Conservation (phyloP, 1,140 invertebrate species). For the Drosophila fuyamai region DNA sequence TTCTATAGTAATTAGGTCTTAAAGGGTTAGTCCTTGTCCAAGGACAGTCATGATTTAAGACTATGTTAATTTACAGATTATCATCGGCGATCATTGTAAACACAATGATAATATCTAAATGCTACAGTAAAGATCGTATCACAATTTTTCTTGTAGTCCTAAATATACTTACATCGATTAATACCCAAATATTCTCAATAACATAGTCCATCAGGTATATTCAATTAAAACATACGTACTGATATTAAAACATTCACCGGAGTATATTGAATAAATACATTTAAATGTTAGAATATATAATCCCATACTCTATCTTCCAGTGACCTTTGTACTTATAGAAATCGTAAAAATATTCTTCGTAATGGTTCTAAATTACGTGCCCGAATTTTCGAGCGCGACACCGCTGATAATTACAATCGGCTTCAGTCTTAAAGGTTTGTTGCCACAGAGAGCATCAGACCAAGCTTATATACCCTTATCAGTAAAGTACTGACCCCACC, state of each 20-base stretch:
- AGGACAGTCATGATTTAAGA: background rate
- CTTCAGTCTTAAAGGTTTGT: slow-evolving; percentile 2
- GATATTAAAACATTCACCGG: too few relatives aligned
- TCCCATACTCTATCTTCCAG: background rate
- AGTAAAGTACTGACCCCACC: background rate
- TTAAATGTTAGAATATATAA: background rate
- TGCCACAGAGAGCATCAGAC: background rate
- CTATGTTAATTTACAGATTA: too few relatives aligned
- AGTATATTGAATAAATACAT: too few relatives aligned
- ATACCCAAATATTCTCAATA: too few relatives aligned
- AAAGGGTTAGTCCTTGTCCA: background rate
- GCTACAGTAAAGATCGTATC: too few relatives aligned
- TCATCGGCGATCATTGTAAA: too few relatives aligned
- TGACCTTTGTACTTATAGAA: background rate
- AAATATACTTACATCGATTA: too few relatives aligned
- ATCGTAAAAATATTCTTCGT: background rate
- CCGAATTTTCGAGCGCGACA: background rate
- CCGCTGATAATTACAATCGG: slow-evolving; percentile 6
- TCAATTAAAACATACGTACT: too few relatives aligned
- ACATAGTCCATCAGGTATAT: too few relatives aligned
- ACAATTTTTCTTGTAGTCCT: too few relatives aligned
- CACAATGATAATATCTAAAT: too few relatives aligned
- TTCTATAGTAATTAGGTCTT: background rate
- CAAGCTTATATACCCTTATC: slow-evolving; percentile 17
- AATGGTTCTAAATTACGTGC: background rate